A percentile compares a stretch with the other conserved stretches of the same genome.
These are phyloP conservation scores for Entelurus aequoreus DNA, from an alignment of 2,113 vertebrate genomes.

Conservation along the genomic window DNA sequence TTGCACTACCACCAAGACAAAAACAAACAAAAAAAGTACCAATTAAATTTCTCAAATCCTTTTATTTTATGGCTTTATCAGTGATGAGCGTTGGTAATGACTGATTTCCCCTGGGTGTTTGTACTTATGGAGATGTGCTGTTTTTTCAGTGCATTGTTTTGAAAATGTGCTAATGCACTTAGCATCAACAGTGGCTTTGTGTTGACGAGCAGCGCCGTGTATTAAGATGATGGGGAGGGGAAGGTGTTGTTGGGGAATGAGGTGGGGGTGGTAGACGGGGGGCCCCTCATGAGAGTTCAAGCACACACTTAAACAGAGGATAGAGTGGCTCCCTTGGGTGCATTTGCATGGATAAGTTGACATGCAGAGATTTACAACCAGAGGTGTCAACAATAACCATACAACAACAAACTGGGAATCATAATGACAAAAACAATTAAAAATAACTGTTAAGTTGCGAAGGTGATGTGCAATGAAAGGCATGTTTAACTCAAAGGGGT, in stretches of 20 bases:
- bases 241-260: neutral
- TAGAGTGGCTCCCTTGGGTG: constrained; percentile 28
- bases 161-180: constrained; percentile 41
- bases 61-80: constrained; percentile 25
- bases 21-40: constrained; percentile 10
- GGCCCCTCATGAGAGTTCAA: constrained; percentile 48
- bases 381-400: constrained; percentile 39
- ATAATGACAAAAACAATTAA: constrained; percentile 33
- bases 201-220: constrained; percentile 16
- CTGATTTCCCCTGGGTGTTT: constrained; percentile 35
- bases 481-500: constrained; percentile 79
- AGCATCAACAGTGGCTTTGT: constrained; percentile 35
- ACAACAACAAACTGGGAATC: constrained; percentile 36
- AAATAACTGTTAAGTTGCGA: constrained; percentile 53
- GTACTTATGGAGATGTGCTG: constrained; percentile 28
- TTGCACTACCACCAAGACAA: neutral
- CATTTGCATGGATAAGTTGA: neutral
- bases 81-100: constrained; percentile 31
- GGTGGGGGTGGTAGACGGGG: neutral
- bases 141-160: constrained; percentile 25
- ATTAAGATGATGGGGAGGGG: constrained; percentile 2
- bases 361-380: constrained; percentile 46
- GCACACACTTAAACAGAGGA: constrained; percentile 23
- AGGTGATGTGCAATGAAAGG: constrained; percentile 60
- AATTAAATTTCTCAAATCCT: constrained; percentile 17